A percentile compares a stretch with the other conserved stretches of the same genome.
These are phyloP conservation scores for Mallotus villosus DNA, from an alignment of 2,797 vertebrate genomes.

Conservation along the genomic window DNA sequence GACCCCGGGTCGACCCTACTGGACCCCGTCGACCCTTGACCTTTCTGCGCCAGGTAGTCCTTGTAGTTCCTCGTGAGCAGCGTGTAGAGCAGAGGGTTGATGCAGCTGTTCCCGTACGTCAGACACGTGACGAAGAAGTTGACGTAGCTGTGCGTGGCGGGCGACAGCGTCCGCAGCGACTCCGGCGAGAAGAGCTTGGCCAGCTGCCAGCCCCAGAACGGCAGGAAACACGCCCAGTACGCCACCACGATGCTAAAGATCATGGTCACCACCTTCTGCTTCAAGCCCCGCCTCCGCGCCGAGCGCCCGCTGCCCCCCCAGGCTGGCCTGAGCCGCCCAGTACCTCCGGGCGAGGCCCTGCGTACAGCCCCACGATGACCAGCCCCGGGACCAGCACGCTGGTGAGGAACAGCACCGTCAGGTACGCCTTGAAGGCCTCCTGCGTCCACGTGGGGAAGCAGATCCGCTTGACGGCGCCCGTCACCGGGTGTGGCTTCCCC, in stretches of 20 bases:
- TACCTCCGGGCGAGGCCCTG: conserved; percentile 67
- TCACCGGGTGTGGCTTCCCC: conserved; percentile 37
- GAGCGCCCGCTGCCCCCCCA: conserved; percentile 39
- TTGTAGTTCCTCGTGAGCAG: conserved; percentile 77
- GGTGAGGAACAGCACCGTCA: conserved; percentile 78
- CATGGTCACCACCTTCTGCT: conserved; percentile 73
- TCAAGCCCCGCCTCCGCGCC: conserved; percentile 51
- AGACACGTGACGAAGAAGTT: conserved; percentile 86
- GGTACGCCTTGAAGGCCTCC: conserved; percentile 76
- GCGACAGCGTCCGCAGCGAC: conserved; percentile 64
- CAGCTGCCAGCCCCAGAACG: conserved; percentile 89
- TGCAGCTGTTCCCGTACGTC: conserved; percentile 85
- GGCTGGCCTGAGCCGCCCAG: conserved; percentile 57
- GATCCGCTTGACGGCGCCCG: conserved; percentile 72
- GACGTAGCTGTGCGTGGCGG: conserved; percentile 77
- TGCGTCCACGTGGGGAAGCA: conserved; percentile 84
- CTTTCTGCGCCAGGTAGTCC: conserved; percentile 67
- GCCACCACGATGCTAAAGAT: conserved; percentile 79
- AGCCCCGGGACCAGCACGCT: conserved; percentile 74
- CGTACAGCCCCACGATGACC: conserved; percentile 73
- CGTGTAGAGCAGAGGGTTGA: conserved; percentile 85
- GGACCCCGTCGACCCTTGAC: conserved; percentile 54
- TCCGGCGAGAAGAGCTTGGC: conserved; percentile 72
- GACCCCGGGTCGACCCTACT: conserved; percentile 66
- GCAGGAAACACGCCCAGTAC: conserved; percentile 86